Percentiles rank a stretch among this genome's conserved stretches.
Conservation (phyloP, 2,888 invertebrate species). For the Cerceris ruficornis region DNA sequence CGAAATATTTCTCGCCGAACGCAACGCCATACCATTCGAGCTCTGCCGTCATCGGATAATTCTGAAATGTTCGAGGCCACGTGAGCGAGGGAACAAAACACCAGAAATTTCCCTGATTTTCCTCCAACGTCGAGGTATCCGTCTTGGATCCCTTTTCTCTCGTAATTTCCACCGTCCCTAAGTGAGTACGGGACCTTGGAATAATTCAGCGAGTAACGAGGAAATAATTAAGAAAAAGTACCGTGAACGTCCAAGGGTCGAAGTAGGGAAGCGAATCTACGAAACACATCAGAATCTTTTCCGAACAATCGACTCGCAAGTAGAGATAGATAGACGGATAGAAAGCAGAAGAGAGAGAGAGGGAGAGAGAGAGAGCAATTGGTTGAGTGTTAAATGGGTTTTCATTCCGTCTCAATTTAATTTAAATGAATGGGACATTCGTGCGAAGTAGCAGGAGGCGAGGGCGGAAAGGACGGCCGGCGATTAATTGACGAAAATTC, state of each 20-base stretch:
- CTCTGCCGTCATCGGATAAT: too few species aligned
- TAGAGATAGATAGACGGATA: not conserved
- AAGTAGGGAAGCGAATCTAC: too few species aligned
- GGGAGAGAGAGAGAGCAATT: slow-evolving; percentile 19
- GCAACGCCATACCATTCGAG: too few species aligned
- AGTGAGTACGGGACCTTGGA: not conserved
- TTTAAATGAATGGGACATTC: slow-evolving; percentile 53
- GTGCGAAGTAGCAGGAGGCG: slow-evolving; percentile 25
- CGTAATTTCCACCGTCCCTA: not conserved
- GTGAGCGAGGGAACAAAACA: not conserved
- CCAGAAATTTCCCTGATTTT: not conserved
- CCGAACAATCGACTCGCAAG: not conserved
- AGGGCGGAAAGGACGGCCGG: slow-evolving; percentile 11
- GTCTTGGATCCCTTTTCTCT: too few species aligned
- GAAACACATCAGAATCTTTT: not conserved
- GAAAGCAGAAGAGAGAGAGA: not conserved
- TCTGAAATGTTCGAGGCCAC: too few species aligned
- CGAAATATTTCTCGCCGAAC: not conserved
- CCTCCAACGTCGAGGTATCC: too few species aligned
- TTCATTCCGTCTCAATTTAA: slow-evolving; percentile 60
- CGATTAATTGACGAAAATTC: slow-evolving; percentile 67
- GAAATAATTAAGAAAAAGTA: not conserved
- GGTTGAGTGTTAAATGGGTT: slow-evolving; percentile 55
- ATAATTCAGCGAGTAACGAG: not conserved
- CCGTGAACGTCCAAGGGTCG: too few species aligned